Evolutionary conservation across 2,113 vertebrate genomes (phyloP), one percentile per base, ranked within the genome.

Genomic region (Arizona elegans): DNA sequence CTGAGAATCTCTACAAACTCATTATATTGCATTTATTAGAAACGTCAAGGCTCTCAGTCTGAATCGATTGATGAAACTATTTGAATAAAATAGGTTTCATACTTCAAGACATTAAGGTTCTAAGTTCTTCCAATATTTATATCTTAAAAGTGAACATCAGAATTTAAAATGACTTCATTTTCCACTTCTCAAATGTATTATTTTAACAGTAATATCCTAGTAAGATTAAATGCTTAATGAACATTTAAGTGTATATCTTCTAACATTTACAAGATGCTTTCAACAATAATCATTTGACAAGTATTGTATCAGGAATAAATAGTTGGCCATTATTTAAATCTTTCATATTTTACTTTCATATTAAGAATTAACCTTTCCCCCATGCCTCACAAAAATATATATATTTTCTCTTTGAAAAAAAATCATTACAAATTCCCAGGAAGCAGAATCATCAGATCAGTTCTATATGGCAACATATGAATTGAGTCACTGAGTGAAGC

Each of bases 401-500:
- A 81, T 81, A 38, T 70, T 94, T 88, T 92, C 90, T 91, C 94
- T 94, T 24, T 90, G 15, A 62, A 96, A 97, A 95, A 95, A 88
- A 95, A 53, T 81, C 59, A 94, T 90, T 96, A 94, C 58, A 94
- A 94, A 93, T 92, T 93, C 92, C 95, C 92, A 89, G 92, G 95
- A 96, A 95, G 94, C 93, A 96, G 93, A 55, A 96, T 93, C 91
- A 94, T 91, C 93, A 95, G 95, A 96, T 0, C 0, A 89, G 95
- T 96, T 96, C 93, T 91, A 96, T 91, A 92, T 91, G 92, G 95
- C 75, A 97, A 94, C 93, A 94, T 59, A 93, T 58, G 93, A 0
- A 94, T 52, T 2, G 94, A 97, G 95, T 99, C 98, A 99, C 96
- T 99, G 99, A 94, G 99, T 99, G 97, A 99, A 99, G 96, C 99